These are phyloP conservation scores for Thera britannica DNA, from an alignment of 2,888 invertebrate species.

Conservation along the genomic window DNA sequence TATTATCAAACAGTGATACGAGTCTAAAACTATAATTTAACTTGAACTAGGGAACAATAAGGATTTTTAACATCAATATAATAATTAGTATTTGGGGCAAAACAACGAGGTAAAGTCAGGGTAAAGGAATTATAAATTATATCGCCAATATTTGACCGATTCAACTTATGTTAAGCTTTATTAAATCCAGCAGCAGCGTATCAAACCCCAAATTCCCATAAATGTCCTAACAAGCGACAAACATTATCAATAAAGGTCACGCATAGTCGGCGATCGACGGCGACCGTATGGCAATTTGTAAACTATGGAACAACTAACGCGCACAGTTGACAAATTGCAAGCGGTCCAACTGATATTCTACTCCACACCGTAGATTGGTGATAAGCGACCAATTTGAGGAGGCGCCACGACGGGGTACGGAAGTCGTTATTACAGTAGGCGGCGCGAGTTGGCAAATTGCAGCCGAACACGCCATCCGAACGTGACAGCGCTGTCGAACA, in stretches of 20 bases:
- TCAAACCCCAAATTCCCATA: neutral
- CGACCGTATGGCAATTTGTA: slow-evolving; percentile 36
- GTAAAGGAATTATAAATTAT: too few species aligned
- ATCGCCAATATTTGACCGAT: too few species aligned
- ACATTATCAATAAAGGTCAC: slow-evolving; percentile 25
- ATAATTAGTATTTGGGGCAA: too few species aligned
- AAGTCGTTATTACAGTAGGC: slow-evolving; percentile 85
- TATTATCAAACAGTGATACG: too few species aligned
- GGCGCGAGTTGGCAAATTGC: slow-evolving; percentile 81
- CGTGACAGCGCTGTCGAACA: slow-evolving; percentile 83
- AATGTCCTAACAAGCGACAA: slow-evolving; percentile 9
- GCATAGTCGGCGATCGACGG: slow-evolving; percentile 18
- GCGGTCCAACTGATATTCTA: slow-evolving; percentile 76
- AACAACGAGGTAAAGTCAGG: too few species aligned
- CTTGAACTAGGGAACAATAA: too few species aligned
- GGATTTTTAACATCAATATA: too few species aligned
- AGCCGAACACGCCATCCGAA: slow-evolving; percentile 81
- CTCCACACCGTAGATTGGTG: slow-evolving; percentile 81
- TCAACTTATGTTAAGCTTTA: too few species aligned
- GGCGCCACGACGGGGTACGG: slow-evolving; percentile 83
- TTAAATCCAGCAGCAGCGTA: neutral
- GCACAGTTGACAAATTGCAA: slow-evolving; percentile 78
- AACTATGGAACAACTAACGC: slow-evolving; percentile 64
- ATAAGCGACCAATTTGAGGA: slow-evolving; percentile 85
- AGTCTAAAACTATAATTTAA: too few species aligned